Percentiles rank a stretch among this genome's conserved stretches.
Evolutionary conservation across 2,113 vertebrate genomes (phyloP).

Genomic region (Poeciliopsis prolifica): DNA sequence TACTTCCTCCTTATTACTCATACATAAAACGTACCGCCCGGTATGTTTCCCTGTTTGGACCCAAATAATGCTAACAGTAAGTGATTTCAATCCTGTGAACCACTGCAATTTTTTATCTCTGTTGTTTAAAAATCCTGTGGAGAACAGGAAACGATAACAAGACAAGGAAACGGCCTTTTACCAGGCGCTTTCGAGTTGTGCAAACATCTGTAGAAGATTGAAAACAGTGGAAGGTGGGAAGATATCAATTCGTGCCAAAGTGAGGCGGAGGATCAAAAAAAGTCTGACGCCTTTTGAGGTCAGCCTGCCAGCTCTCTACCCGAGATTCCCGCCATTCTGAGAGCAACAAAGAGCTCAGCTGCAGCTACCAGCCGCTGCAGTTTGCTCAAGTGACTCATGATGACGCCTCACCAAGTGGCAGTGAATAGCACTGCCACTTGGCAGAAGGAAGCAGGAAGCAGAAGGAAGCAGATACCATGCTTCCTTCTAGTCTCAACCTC

Average conservation of each 20-base stretch:
- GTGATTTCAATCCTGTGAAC: not conserved
- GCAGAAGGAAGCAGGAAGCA: too few relatives aligned
- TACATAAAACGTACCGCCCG: too few relatives aligned
- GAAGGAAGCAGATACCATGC: too few relatives aligned
- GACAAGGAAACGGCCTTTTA: not conserved
- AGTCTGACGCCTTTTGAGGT: slow-evolving; percentile 32
- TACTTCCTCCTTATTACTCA: not conserved
- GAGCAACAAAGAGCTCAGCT: slow-evolving; percentile 36
- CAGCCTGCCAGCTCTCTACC: not conserved
- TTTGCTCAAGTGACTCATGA: slow-evolving; percentile 10
- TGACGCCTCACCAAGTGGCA: not conserved
- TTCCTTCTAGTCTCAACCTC: not conserved
- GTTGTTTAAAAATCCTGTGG: slow-evolving; percentile 3
- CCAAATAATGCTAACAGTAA: not conserved
- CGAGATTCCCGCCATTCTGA: slow-evolving; percentile 36
- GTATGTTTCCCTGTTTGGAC: not conserved
- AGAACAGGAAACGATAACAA: slow-evolving; percentile 5
- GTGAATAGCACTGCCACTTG: too few relatives aligned
- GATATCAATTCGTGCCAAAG: not conserved
- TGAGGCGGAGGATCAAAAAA: not conserved
- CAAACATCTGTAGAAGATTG: not conserved
- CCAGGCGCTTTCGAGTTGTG: not conserved
- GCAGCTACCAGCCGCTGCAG: slow-evolving; percentile 23
- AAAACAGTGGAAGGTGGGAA: not conserved
- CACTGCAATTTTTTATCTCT: not conserved